These are phyloP conservation scores for Carassius auratus DNA, from an alignment of 2,113 vertebrate genomes.

Conservation along the genomic window DNA sequence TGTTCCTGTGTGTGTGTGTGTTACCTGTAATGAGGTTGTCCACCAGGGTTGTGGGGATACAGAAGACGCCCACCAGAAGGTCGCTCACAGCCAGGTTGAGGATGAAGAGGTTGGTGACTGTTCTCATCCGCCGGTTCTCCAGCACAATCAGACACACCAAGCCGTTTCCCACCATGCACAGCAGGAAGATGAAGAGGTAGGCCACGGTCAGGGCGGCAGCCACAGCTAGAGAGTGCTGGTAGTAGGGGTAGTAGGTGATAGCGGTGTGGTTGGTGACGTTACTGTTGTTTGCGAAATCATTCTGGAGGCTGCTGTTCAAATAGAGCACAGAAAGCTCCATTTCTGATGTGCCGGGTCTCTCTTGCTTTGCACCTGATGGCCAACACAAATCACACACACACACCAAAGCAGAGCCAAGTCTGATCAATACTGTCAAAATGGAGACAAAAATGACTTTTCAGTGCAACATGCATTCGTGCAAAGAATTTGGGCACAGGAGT, in stretches of 20 bases:
- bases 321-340: slow-evolving; percentile 14
- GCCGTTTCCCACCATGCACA: slow-evolving; percentile 82
- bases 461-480: not conserved
- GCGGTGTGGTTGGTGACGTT: slow-evolving; percentile 58
- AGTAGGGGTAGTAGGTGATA: slow-evolving; percentile 75
- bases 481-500: not conserved
- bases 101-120: slow-evolving; percentile 83
- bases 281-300: slow-evolving; percentile 34
- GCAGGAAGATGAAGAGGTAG: slow-evolving; percentile 81
- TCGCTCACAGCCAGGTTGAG: slow-evolving; percentile 83
- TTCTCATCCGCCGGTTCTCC: slow-evolving; percentile 77
- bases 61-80: slow-evolving; percentile 83
- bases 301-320: slow-evolving; percentile 60
- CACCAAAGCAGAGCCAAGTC: not conserved
- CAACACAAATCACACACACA: not conserved
- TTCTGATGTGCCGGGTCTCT: slow-evolving; percentile 59
- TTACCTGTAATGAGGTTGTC: slow-evolving; percentile 84
- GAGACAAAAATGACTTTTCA: not conserved
- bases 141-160: slow-evolving; percentile 81
- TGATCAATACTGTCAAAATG: not conserved
- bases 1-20: not conserved
- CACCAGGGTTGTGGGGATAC: slow-evolving; percentile 81
- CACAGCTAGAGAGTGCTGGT: slow-evolving; percentile 77
- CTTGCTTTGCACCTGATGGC: not conserved
- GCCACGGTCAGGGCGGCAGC: slow-evolving; percentile 74